phyloP scores from a whole-genome alignment of 2,888 invertebrate species.

The Lacanobia oleracea region DNA sequence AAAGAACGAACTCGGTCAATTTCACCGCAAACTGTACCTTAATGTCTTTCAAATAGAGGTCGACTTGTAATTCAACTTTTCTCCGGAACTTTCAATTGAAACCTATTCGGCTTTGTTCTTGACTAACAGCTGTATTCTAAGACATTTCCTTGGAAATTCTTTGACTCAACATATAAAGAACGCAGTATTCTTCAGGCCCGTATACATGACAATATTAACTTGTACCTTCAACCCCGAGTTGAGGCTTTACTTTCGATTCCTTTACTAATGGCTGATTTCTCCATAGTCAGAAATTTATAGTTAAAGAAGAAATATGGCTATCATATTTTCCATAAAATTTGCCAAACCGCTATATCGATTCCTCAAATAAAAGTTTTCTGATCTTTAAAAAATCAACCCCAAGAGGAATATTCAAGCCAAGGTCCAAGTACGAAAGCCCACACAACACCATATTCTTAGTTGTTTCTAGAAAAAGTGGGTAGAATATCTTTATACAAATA shows the following conservation, averaged over 20 bases:
- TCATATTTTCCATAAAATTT: too few species aligned
- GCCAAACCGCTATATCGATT: too few species aligned
- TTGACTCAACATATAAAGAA: neutral
- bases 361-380: too few species aligned
- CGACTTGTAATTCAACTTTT: neutral
- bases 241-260: neutral
- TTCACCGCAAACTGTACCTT: slow-evolving; percentile 6
- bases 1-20: neutral
- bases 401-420: neutral
- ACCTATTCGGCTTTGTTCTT: slow-evolving; percentile 16
- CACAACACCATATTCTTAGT: neutral
- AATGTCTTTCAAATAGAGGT: slow-evolving; percentile 2
- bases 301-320: too few species aligned
- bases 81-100: slow-evolving; percentile 7
- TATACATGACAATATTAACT: neutral
- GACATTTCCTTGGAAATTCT: slow-evolving; percentile 4
- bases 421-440: neutral
- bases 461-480: slow-evolving; percentile 4
- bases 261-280: neutral
- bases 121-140: slow-evolving; percentile 19
- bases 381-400: neutral
- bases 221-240: neutral
- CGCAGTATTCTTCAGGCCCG: neutral
- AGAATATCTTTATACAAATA: neutral
- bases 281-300: too few species aligned